phyloP scores from a whole-genome alignment of 2,888 invertebrate species.

The Nomada flava region DNA sequence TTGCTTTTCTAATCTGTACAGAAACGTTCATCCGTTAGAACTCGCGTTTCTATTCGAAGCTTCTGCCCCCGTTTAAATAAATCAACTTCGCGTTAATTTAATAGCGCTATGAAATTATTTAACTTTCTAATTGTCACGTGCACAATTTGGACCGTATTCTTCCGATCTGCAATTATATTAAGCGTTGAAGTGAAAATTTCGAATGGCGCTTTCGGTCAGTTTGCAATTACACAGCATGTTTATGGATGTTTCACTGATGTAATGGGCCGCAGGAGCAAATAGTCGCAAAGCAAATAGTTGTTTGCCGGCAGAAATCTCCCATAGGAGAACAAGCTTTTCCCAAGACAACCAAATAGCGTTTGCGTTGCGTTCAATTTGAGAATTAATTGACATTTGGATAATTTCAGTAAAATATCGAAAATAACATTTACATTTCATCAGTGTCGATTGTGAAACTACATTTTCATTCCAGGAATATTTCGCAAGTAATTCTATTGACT shows the following conservation, averaged over 20 bases:
- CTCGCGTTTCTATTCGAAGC: no score
- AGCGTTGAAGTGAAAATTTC: conserved; percentile 9
- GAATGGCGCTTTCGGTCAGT: not conserved
- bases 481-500: not conserved
- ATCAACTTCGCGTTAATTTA: not conserved
- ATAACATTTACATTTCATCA: not conserved
- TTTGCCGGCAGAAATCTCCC: conserved; percentile 21
- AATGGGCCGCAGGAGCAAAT: conserved; percentile 6
- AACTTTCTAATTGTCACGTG: not conserved
- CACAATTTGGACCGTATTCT: conserved; percentile 7
- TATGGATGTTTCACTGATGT: conserved; percentile 21
- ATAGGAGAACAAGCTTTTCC: not conserved
- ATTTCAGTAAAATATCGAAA: not conserved
- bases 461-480: not conserved
- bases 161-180: not conserved
- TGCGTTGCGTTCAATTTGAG: not conserved
- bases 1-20: no score
- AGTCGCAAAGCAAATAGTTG: conserved; percentile 17
- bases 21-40: no score
- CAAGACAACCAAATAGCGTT: not conserved
- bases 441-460: not conserved
- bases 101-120: not conserved
- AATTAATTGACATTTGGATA: conserved; percentile 3
- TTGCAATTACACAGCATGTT: not conserved
- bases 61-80: not conserved